Evolutionary conservation across 1,140 invertebrate genomes (phyloP).

Genomic region (Olivierus martensii): DNA sequence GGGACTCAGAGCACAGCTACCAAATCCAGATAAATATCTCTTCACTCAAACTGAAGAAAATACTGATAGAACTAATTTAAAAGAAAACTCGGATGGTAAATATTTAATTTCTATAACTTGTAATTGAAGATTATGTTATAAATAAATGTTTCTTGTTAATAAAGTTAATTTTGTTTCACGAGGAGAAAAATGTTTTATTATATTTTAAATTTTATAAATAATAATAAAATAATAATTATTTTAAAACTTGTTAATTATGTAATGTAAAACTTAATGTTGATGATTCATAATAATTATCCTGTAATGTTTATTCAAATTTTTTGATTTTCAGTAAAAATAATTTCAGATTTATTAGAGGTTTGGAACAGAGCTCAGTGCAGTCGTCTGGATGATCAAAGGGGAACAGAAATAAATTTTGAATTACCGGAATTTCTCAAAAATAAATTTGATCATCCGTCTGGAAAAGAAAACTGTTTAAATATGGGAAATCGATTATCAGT

Average conservation of each 20-base stretch:
- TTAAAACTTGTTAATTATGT: too few relatives aligned
- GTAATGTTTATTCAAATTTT: too few relatives aligned
- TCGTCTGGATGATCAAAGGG: slow-evolving; percentile 63
- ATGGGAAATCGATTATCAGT: background rate
- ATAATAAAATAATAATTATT: too few relatives aligned
- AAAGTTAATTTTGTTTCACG: too few relatives aligned
- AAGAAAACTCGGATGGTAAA: too few relatives aligned
- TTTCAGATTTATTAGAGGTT: slow-evolving; percentile 52
- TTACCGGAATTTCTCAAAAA: slow-evolving; percentile 57
- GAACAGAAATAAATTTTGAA: slow-evolving; percentile 64
- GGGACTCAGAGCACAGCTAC: background rate
- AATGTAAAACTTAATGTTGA: too few relatives aligned
- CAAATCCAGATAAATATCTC: background rate
- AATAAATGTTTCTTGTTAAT: too few relatives aligned
- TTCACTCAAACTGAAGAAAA: background rate
- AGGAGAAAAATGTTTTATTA: too few relatives aligned
- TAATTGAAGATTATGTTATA: too few relatives aligned
- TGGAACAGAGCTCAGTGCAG: slow-evolving; percentile 53
- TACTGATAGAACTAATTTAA: background rate
- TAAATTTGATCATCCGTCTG: slow-evolving; percentile 9
- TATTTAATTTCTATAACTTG: too few relatives aligned
- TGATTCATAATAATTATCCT: too few relatives aligned
- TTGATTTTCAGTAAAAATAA: background rate
- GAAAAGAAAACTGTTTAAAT: slow-evolving; percentile 12
- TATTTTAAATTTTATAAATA: too few relatives aligned